Conservation (phyloP, 2,797 vertebrate species). For the Chrysocyon brachyurus region DNA sequence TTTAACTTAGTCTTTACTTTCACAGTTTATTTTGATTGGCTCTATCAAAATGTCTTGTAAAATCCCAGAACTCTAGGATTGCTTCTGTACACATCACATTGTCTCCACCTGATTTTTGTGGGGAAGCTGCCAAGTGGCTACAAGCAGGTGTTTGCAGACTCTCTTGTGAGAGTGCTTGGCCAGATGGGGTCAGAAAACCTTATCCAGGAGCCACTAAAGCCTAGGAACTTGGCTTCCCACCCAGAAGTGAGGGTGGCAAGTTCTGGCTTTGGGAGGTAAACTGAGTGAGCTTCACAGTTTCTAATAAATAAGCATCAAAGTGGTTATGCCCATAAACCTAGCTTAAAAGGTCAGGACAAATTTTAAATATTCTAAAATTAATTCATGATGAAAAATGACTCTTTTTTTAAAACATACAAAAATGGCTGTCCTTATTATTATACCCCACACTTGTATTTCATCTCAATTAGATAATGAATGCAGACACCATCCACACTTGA, state of each 20-base stretch:
- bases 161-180: background rate
- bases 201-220: background rate
- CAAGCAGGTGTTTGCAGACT: background rate
- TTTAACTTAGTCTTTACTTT: conserved; percentile 59
- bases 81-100: background rate
- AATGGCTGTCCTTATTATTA: background rate
- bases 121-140: background rate
- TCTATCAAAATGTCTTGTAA: conserved; percentile 44
- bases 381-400: background rate
- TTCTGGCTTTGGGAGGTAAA: background rate
- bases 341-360: background rate
- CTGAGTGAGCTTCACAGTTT: background rate
- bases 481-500: background rate
- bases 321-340: background rate
- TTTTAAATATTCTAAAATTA: conserved; percentile 43
- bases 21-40: background rate
- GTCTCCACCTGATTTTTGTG: background rate
- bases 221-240: background rate
- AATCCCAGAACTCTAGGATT: background rate
- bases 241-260: background rate
- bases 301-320: background rate
- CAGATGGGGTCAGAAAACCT: background rate
- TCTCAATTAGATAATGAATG: background rate
- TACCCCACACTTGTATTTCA: background rate
- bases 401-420: background rate